These are phyloP conservation scores for Pycnomerus fuliginosus DNA, from an alignment of 2,888 invertebrate genomes.

Conservation along the genomic window DNA sequence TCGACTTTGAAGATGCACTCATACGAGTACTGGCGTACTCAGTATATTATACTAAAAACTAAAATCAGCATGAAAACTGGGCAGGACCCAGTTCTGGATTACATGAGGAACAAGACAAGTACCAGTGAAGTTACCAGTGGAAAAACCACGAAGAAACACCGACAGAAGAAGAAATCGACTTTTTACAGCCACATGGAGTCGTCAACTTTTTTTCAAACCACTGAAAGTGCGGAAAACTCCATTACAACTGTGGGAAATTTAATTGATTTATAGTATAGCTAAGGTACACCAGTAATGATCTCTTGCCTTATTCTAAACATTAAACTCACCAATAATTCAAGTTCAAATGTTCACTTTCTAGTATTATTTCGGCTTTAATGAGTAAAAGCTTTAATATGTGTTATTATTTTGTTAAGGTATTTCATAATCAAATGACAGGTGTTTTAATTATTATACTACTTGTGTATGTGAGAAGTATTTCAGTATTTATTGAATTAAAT, in stretches of 20 bases:
- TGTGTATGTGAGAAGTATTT: too few relatives aligned
- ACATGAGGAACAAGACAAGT: slow-evolving; percentile 39
- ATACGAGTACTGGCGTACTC: slow-evolving; percentile 69
- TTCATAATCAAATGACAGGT: too few relatives aligned
- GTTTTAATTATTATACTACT: too few relatives aligned
- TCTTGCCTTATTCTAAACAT: too few relatives aligned
- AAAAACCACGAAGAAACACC: slow-evolving; percentile 29
- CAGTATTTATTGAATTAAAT: too few relatives aligned
- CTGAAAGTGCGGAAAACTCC: slow-evolving; percentile 27
- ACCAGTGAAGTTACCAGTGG: slow-evolving; percentile 32
- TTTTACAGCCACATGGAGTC: slow-evolving; percentile 45
- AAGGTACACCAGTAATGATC: too few relatives aligned
- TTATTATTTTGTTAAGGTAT: too few relatives aligned
- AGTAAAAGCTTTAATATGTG: too few relatives aligned
- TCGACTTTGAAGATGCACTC: slow-evolving; percentile 65
- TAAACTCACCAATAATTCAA: too few relatives aligned
- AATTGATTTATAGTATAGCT: slow-evolving; percentile 36
- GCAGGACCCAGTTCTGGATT: slow-evolving; percentile 55
- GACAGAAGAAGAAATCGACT: slow-evolving; percentile 38
- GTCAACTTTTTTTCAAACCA: slow-evolving; percentile 32
- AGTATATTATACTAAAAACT: slow-evolving; percentile 64
- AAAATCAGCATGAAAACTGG: slow-evolving; percentile 69
- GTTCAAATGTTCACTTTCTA: too few relatives aligned
- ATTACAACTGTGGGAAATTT: slow-evolving; percentile 37
- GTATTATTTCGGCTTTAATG: too few relatives aligned